Evolutionary conservation across 2,113 vertebrate genomes (phyloP), one percentile per base, ranked within the genome.

Genomic region (Burhinus bistriatus): DNA sequence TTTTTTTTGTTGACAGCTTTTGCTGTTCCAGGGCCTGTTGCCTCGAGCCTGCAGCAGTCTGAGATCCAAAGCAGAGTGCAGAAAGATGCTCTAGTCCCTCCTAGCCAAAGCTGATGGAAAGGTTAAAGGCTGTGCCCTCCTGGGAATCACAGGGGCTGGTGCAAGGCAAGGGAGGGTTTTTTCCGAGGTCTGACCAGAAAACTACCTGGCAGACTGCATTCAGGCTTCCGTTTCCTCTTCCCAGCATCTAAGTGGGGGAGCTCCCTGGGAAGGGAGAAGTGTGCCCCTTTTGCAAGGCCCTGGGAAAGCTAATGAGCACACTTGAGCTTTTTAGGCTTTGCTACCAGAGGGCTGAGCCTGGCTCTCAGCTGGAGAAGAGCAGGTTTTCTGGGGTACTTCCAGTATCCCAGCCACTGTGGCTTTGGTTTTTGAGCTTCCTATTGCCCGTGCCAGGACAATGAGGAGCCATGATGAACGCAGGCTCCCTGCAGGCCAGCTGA

Each of bases 61-160:
- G 69, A 90, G 49, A 23, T 57, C 84, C 66, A 72, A 76, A 94
- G 84, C 72, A 45, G 68, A 65, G 83, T 1, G 0, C 61, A 57
- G 54, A 59, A 85, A 83, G 76, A 12, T 34, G 73, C 44, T 84
- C 59, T 78, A 79, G 36, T 76, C n/a, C 25, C 55, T 97, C 54
- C 27, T 51, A 79, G 54, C 65, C 61, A 75, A 81, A 87, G 80
- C 66, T 70, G 70, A 45, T 32, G 58, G 36, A 19, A 55, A 59
- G 21, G 19, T 55, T 47, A 26, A 57, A 91, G 51, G 73, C 36
- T 87, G 36, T n/a, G 52, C 38, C 8, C 61, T 73, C 32, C 80
- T 62, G 55, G 73, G n/a, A 75, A 11, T 79, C 57, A 30, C 44
- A 76, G 49, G 20, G 29, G 55, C 45, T 91, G 40, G 13, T 36